Base-by-base conservation (phyloP, 2,797 vertebrate genomes). In the Rhinophrynus dorsalis region DNA sequence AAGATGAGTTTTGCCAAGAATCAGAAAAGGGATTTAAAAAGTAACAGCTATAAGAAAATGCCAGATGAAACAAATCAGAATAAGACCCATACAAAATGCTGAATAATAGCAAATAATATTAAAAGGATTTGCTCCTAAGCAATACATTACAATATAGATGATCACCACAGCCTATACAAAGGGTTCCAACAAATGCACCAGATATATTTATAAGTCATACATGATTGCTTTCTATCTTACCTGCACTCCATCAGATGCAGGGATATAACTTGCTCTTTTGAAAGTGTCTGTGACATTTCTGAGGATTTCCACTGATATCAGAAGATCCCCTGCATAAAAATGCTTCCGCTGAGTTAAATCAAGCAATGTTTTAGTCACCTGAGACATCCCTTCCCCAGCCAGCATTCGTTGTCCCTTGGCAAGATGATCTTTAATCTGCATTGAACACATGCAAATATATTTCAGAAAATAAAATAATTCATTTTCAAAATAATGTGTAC, bases 261-360 rank as follows among this genome's bases (percentile, higher is more conserved):
- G 97, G 80, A 95, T 94, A 32, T 98, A 99, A 83, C 94, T 97
- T 80, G 97, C 97, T 81, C 96, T 93, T 85, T 94, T 99, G 87
- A 98, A 99, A 0, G 97, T 99, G 79, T 98, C 94, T 0, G 97
- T 99, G 78, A 99, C 97, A 40, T 99, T 99, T 84, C 94, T 93
- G 70, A 99, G 95, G 82, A 99, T 99, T 87, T 99, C 97, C 84
- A 99, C 96, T 0, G 97, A 99, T 61, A 95, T 91, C 23, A 99
- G 89, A 78, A 99, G 92, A 83, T 99, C 97, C 0, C 97, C 97
- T 3, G 96, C 96, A 47, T 99, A 99, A 84, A 98, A 98, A 79
- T 95, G 98, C 84, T 92, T 96, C 80, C 95, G 95, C 89, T 98
- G 97, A 6, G 96, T 98, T 86, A 98, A 94, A 84, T 99, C 96